Conservation (phyloP, 2,888 invertebrate genomes). For the Prosapia bicincta region DNA sequence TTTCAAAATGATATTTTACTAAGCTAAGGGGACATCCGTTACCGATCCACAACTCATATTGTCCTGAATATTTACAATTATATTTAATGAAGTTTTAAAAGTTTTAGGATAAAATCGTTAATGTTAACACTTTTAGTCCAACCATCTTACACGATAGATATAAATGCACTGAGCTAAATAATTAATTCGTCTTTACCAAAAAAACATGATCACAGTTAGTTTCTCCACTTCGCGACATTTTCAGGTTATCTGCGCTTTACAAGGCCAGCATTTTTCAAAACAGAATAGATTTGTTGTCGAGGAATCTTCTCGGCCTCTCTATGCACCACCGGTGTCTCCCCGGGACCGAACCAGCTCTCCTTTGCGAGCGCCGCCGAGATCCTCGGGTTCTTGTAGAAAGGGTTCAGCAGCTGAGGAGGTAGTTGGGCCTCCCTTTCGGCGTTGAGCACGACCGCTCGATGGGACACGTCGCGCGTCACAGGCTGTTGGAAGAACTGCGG, state of each 20-base stretch:
- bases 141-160: neutral
- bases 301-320: slow-evolving; percentile 80
- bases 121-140: too few species aligned
- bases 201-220: neutral
- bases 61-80: too few species aligned
- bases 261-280: slow-evolving; percentile 70
- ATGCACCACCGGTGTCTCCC: slow-evolving; percentile 56
- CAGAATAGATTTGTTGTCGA: slow-evolving; percentile 67
- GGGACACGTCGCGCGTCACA: slow-evolving; percentile 46
- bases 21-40: too few species aligned
- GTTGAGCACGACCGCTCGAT: slow-evolving; percentile 69
- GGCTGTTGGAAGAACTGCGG: slow-evolving; percentile 9
- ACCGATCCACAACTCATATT: too few species aligned
- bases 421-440: slow-evolving; percentile 67
- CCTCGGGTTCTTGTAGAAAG: slow-evolving; percentile 73
- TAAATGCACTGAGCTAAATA: too few species aligned
- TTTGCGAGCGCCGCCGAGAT: slow-evolving; percentile 70
- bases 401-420: slow-evolving; percentile 64
- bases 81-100: too few species aligned
- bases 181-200: too few species aligned
- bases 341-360: slow-evolving; percentile 60
- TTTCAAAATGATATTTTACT: too few species aligned
- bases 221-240: neutral
- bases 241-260: slow-evolving; percentile 41
- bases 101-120: too few species aligned